These are phyloP conservation scores for Epizoanthus illoricatus DNA, from an alignment of 92 coral and sea anemone species.

Conservation along the genomic window DNA sequence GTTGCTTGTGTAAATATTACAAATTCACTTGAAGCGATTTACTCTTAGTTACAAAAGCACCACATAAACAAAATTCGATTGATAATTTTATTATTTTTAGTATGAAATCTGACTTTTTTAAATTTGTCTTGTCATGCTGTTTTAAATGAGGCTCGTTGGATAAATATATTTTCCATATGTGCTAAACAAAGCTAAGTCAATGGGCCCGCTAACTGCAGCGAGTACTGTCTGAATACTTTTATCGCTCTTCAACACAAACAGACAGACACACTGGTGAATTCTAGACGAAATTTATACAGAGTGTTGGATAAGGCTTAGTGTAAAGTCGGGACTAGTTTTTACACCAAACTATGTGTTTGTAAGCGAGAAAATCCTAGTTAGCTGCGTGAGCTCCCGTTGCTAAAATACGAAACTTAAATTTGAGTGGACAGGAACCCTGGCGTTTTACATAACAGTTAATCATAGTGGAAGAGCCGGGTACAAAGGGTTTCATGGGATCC, in stretches of 20 bases:
- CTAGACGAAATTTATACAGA: neutral
- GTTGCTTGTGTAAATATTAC: neutral
- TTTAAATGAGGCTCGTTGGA: neutral
- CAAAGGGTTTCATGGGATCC: neutral
- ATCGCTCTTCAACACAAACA: neutral
- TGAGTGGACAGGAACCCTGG: neutral
- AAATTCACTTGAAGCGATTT: neutral
- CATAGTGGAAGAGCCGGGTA: neutral
- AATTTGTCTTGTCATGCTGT: constrained; percentile 12
- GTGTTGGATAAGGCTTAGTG: neutral
- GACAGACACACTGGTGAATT: neutral
- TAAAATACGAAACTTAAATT: constrained; percentile 11
- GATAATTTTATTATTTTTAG: constrained; percentile 10
- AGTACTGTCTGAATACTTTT: neutral
- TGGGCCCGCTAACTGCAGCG: too few species aligned
- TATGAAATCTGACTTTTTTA: neutral
- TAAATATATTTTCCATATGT: constrained; percentile 14
- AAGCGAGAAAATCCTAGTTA: neutral
- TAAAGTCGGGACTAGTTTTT: neutral
- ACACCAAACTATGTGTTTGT: neutral
- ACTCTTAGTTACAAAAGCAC: neutral
- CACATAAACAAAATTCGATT: neutral
- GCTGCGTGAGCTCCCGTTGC: neutral
- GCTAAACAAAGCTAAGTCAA: constrained; percentile 5
- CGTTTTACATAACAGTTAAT: constrained; percentile 22